phyloP scores from a whole-genome alignment of 2,797 vertebrate genomes.

The Florisuga fusca region DNA sequence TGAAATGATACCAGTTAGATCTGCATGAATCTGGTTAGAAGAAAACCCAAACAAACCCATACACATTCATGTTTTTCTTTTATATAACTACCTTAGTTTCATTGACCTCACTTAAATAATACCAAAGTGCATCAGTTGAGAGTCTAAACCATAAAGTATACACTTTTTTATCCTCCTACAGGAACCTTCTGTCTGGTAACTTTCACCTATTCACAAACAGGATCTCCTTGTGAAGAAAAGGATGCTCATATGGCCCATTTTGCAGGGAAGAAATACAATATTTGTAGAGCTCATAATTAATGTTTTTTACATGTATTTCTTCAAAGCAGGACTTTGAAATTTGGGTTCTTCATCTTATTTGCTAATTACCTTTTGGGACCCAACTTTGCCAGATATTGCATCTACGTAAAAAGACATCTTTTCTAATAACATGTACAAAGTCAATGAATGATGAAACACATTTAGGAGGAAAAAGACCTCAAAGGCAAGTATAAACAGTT shows the following conservation, averaged over 20 bases:
- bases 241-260: not conserved
- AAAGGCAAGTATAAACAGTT: not conserved
- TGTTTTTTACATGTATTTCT: not conserved
- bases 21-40: not conserved
- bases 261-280: not conserved
- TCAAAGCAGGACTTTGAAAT: not conserved
- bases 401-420: not conserved
- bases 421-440: not conserved
- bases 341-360: not conserved
- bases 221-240: not conserved
- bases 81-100: not conserved
- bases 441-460: not conserved
- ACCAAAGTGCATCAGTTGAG: not conserved
- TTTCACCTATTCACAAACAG: not conserved
- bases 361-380: not conserved
- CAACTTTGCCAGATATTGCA: not conserved
- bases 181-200: not conserved
- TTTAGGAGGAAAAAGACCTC: not conserved
- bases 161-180: not conserved
- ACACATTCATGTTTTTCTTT: not conserved
- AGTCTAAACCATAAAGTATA: not conserved
- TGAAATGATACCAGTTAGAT: not conserved
- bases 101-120: not conserved
- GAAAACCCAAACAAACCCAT: not conserved
- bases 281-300: not conserved